Percentiles rank a stretch among this genome's conserved stretches.
phyloP scores from a whole-genome alignment of 1,140 invertebrate genomes.

The Polyergus mexicanus region DNA sequence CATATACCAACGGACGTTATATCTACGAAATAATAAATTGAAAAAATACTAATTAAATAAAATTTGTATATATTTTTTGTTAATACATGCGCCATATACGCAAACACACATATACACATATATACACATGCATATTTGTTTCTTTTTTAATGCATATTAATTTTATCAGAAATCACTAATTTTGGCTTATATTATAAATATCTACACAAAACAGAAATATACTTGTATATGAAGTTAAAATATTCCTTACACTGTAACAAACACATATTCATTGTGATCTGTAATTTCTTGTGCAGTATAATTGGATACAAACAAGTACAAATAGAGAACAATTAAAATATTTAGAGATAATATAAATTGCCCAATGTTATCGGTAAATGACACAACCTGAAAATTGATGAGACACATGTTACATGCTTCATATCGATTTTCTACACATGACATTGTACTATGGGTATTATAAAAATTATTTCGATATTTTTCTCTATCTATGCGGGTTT shows the following conservation, averaged over 20 bases:
- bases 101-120: too few species aligned
- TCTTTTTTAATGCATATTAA: too few species aligned
- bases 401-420: background rate
- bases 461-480: background rate
- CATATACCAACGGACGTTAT: too few species aligned
- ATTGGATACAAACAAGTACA: slow-evolving; percentile 20
- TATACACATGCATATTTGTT: too few species aligned
- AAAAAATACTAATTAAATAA: too few species aligned
- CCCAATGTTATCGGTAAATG: background rate
- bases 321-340: background rate
- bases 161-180: too few species aligned
- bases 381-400: background rate
- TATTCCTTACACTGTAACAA: slow-evolving; percentile 26
- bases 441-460: background rate
- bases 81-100: too few species aligned
- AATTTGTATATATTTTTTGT: too few species aligned
- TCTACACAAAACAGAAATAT: too few species aligned
- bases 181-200: too few species aligned
- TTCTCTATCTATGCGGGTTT: background rate
- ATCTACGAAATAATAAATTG: too few species aligned
- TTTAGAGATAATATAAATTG: background rate
- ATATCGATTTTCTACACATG: background rate
- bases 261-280: slow-evolving; percentile 35
- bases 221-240: background rate
- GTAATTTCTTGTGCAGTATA: slow-evolving; percentile 23